phyloP scores from a whole-genome alignment of 2,888 invertebrate genomes.

The Opisthograptis luteolata region DNA sequence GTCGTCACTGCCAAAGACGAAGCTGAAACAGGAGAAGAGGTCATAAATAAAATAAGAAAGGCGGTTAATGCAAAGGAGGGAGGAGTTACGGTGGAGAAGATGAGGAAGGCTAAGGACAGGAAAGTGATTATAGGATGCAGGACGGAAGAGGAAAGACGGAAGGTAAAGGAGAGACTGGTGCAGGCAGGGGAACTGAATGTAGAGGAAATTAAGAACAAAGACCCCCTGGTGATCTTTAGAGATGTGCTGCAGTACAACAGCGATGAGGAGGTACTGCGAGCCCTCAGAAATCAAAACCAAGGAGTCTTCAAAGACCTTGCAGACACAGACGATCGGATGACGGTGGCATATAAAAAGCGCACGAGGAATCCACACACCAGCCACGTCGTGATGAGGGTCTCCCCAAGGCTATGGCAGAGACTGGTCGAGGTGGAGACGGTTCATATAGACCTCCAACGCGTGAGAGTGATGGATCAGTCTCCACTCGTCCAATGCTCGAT shows the following conservation, averaged over 20 bases:
- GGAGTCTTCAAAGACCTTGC: background rate
- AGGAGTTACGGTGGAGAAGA: background rate
- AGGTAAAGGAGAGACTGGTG: background rate
- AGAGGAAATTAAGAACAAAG: too few relatives aligned
- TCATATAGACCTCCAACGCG: slow-evolving; percentile 31
- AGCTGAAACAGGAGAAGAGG: slow-evolving; percentile 8
- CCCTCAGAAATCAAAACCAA: slow-evolving; percentile 6
- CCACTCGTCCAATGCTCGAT: slow-evolving; percentile 25
- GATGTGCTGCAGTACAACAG: background rate
- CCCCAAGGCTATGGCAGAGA: slow-evolving; percentile 19
- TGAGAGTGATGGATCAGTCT: slow-evolving; percentile 27
- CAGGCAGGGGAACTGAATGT: background rate
- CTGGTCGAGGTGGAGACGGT: slow-evolving; percentile 15
- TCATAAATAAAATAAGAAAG: slow-evolving; percentile 1
- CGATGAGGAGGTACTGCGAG: slow-evolving; percentile 9
- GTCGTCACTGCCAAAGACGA: background rate
- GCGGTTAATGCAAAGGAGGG: slow-evolving; percentile 16
- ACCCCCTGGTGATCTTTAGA: too few relatives aligned
- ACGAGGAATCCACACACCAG: slow-evolving; percentile 1
- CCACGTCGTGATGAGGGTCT: slow-evolving; percentile 12
- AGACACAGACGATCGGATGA: background rate
- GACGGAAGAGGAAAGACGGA: slow-evolving; percentile 1
- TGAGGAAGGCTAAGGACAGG: slow-evolving; percentile 15
- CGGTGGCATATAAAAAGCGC: background rate
- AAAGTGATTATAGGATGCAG: slow-evolving; percentile 12